Base-by-base conservation (phyloP, 1,140 invertebrate species). In the Daktulosphaira vitifoliae region DNA sequence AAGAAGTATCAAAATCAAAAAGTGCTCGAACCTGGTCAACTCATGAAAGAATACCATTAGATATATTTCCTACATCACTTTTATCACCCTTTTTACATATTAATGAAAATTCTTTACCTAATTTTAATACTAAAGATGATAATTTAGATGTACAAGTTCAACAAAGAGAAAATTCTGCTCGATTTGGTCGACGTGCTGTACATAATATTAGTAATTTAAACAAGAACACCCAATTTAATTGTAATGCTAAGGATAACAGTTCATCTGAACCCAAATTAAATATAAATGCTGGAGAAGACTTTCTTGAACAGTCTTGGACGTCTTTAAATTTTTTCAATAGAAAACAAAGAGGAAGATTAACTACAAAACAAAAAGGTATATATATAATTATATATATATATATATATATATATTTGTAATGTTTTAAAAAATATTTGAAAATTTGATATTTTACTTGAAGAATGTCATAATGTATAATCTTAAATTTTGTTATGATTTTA, bases 281-380 rank as follows among this genome's bases (percentile, higher is more conserved):
- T 18, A 42, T 42, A n/a, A 42, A 33, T 62, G 15, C 48, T 39
- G 25, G 50, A n/a, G 68, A 72, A 39, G 67, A 68, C 18, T 65
- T 66, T 37, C 68, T 73, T 0, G 72, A 72, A 65, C 70, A 73
- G 33, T 71, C 70, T 20, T 73, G 72, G 72, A 71, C 50, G 49
- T 72, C 71, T 9, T 64, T 73, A 23, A 70, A 69, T 26, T 44
- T 71, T 39, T 73, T 73, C 29, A 72, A 73, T 67, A 56, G 65
- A 3, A 71, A 70, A 48, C 72, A 73, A 62, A 66, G 59, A 65
- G 72, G 72, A 46, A 59, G 72, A 44, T 39, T 73, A 13, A 38
- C 44, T 25, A 54, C 23, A 18, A 48, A 38, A 25, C 39, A n/a
- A 39, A 23, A 37, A 20, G 25, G 39, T 49, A 59, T 8, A 25